Evolutionary conservation across 2,888 invertebrate species (phyloP).

Genomic region (Diadegma fenestrale): DNA sequence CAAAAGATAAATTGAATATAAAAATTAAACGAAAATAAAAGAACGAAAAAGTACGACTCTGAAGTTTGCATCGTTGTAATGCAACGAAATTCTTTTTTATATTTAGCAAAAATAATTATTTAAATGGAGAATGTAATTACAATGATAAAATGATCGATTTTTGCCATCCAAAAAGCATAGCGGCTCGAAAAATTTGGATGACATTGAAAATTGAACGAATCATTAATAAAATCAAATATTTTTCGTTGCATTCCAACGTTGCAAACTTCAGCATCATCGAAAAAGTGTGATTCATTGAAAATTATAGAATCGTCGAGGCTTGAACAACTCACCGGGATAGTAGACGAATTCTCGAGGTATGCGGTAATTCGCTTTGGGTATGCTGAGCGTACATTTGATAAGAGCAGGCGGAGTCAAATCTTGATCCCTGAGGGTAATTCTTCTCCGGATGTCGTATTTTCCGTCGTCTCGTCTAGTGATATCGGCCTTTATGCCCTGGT

Average conservation of each 20-base stretch:
- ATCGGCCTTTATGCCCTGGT: slow-evolving; percentile 74
- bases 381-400: slow-evolving; percentile 80
- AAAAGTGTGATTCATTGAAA: neutral
- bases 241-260: too few relatives aligned
- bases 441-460: slow-evolving; percentile 79
- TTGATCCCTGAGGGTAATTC: slow-evolving; percentile 79
- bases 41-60: neutral
- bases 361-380: slow-evolving; percentile 80
- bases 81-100: too few relatives aligned
- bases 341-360: slow-evolving; percentile 79
- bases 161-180: too few relatives aligned
- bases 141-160: too few relatives aligned
- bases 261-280: too few relatives aligned
- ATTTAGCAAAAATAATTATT: too few relatives aligned
- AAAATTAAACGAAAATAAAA: slow-evolving; percentile 4
- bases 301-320: neutral
- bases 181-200: too few relatives aligned
- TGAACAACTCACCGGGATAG: slow-evolving; percentile 80
- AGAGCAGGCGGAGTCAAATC: slow-evolving; percentile 77
- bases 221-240: too few relatives aligned
- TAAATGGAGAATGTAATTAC: too few relatives aligned
- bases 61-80: too few relatives aligned
- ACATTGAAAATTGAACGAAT: too few relatives aligned
- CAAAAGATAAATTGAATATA: neutral
- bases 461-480: slow-evolving; percentile 77